A percentile compares a stretch with the other conserved stretches of the same genome.
Evolutionary conservation across 2,888 invertebrate genomes (phyloP).

Genomic region (Apamea anceps): DNA sequence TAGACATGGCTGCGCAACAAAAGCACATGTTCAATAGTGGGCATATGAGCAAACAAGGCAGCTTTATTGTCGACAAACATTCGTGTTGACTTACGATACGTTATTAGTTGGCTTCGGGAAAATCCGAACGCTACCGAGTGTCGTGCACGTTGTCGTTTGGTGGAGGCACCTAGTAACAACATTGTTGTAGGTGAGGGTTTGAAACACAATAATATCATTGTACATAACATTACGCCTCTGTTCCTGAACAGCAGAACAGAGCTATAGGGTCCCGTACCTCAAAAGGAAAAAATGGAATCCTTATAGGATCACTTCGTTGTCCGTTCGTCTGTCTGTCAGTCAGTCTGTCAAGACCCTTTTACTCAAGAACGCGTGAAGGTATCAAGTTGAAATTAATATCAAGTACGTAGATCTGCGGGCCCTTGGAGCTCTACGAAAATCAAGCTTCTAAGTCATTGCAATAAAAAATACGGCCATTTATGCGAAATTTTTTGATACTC

Average conservation of each 20-base stretch:
- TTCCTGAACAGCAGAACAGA: neutral
- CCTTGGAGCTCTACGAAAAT: neutral
- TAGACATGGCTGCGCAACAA: slow-evolving; percentile 12
- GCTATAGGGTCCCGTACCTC: neutral
- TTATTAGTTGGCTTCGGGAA: slow-evolving; percentile 59
- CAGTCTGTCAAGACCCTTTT: neutral
- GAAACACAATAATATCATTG: neutral
- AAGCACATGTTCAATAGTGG: slow-evolving; percentile 44
- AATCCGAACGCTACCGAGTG: slow-evolving; percentile 26
- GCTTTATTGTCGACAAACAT: slow-evolving; percentile 62
- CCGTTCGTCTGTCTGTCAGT: neutral
- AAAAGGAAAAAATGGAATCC: neutral
- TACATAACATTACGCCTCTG: neutral
- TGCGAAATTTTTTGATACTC: neutral
- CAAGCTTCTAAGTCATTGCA: neutral
- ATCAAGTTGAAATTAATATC: neutral
- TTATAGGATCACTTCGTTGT: neutral
- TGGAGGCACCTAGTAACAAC: neutral
- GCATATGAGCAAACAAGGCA: slow-evolving; percentile 55
- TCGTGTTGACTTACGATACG: slow-evolving; percentile 56
- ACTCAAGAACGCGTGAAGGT: neutral
- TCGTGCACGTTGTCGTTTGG: neutral
- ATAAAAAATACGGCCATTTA: neutral
- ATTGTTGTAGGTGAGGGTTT: neutral
- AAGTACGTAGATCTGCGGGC: neutral